Evolutionary conservation across 1,140 invertebrate species (phyloP).

Genomic region (Lethrus apterus): DNA sequence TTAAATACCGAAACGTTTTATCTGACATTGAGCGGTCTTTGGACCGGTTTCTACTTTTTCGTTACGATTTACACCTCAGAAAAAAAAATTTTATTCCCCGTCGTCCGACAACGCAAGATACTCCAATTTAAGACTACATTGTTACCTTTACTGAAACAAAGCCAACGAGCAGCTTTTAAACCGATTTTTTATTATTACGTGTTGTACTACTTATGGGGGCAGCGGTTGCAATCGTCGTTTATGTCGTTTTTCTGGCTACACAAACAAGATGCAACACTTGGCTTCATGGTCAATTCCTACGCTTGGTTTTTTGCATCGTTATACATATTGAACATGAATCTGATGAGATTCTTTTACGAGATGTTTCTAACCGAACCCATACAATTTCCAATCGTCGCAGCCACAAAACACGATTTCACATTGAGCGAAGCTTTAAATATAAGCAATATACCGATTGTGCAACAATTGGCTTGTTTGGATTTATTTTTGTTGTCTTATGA

Average conservation of each 20-base stretch:
- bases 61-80: conserved; percentile 47
- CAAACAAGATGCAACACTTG: conserved; percentile 46
- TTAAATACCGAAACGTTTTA: conserved; percentile 52
- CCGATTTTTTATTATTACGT: conserved; percentile 53
- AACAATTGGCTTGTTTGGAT: conserved; percentile 63
- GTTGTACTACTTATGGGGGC: conserved; percentile 52
- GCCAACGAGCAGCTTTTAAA: conserved; percentile 50
- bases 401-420: conserved; percentile 29
- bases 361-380: conserved; percentile 60
- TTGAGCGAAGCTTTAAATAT: conserved; percentile 51
- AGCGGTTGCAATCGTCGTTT: conserved; percentile 40
- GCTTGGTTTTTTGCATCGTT: conserved; percentile 60
- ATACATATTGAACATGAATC: conserved; percentile 58
- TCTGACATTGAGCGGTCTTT: conserved; percentile 57
- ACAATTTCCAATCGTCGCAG: conserved; percentile 49
- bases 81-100: conserved; percentile 55
- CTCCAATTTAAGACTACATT: conserved; percentile 54
- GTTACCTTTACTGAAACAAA: conserved; percentile 46
- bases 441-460: conserved; percentile 53
- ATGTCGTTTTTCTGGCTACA: conserved; percentile 44
- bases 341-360: conserved; percentile 61
- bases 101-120: conserved; percentile 59
- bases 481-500: conserved; percentile 54
- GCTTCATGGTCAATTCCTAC: conserved; percentile 53
- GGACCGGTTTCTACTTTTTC: conserved; percentile 62